Evolutionary conservation across 2,113 vertebrate genomes (phyloP).

Genomic region (Elanus axillaris): DNA sequence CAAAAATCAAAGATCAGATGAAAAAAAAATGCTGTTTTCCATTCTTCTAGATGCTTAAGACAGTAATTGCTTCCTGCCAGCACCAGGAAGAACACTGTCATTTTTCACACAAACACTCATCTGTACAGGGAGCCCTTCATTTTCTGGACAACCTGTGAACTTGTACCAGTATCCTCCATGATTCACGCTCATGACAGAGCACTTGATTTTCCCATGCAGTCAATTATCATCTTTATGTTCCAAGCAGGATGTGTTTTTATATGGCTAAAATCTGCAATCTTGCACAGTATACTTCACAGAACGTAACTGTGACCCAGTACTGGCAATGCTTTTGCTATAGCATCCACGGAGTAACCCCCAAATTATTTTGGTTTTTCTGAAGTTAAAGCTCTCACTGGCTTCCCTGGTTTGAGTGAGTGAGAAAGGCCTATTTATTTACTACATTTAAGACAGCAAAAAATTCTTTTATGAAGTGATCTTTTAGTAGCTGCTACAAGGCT

Average conservation of each 20-base stretch:
- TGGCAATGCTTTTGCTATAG: background rate
- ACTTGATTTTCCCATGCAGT: background rate
- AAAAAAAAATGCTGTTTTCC: background rate
- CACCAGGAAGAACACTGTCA: background rate
- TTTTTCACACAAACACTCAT: background rate
- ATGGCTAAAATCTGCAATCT: background rate
- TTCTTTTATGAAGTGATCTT: background rate
- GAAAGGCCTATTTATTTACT: background rate
- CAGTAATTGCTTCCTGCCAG: conserved; percentile 8
- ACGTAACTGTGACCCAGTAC: background rate
- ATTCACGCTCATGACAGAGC: background rate
- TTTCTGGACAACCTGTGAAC: background rate
- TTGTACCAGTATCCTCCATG: background rate
- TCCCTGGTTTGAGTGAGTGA: background rate
- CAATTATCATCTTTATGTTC: background rate
- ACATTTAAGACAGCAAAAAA: background rate
- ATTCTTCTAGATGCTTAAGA: background rate
- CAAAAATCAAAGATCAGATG: background rate
- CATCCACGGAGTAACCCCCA: background rate
- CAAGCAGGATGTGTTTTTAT: background rate
- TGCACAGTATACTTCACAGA: background rate
- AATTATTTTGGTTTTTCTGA: background rate
- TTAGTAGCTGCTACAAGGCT: background rate
- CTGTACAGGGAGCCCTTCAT: background rate
- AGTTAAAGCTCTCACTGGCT: background rate